Evolutionary conservation across 2,113 vertebrate species (phyloP), one percentile per base, ranked within the genome.

Genomic region (Ceyx margarethae): DNA sequence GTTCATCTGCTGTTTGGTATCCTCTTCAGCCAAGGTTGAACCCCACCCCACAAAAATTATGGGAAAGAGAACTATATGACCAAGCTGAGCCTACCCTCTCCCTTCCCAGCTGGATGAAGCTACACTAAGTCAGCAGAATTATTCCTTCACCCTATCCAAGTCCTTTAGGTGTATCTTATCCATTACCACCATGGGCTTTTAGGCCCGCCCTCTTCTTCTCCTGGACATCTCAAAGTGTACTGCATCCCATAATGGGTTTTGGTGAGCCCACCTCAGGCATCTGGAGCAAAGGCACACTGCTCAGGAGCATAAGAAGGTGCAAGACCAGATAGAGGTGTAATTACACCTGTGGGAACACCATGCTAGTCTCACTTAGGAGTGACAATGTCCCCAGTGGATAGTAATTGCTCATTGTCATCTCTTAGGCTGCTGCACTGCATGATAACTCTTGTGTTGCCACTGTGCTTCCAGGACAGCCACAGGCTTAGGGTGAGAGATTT

Each of bases 321-420:
- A 51, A 26, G 2, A 18, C 33, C 21, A 5, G 5, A 2, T 4
- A 17, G 56, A 69, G n/a, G 10, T 71, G n/a, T 11, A 10, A 0
- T 53, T 40, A 2, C 1, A 13, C 35, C 12, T 19, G 10, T 69
- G 72, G 76, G n/a, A 66, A 23, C 29, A 54, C 6, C 10, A 54
- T 45, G 42, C 40, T 53, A 14, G 25, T 19, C 14, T 35, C 71
- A 9, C 11, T 56, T 15, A 0, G 7, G 40, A 23, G 40, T 56
- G 76, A 43, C 54, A 33, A 0, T 6, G 43, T 60, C 78, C 37
- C 8, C 10, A 14, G 56, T 11, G 11, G 15, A 21, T 21, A 5
- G 2, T 13, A 20, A 23, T 1, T 0, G 0, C 21, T 35, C 20
- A 14, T 14, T 50, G 16, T 10, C 2, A 0, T 7, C n/a, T 5